phyloP scores from a whole-genome alignment of 2,113 vertebrate species.

The Spea multiplicata region DNA sequence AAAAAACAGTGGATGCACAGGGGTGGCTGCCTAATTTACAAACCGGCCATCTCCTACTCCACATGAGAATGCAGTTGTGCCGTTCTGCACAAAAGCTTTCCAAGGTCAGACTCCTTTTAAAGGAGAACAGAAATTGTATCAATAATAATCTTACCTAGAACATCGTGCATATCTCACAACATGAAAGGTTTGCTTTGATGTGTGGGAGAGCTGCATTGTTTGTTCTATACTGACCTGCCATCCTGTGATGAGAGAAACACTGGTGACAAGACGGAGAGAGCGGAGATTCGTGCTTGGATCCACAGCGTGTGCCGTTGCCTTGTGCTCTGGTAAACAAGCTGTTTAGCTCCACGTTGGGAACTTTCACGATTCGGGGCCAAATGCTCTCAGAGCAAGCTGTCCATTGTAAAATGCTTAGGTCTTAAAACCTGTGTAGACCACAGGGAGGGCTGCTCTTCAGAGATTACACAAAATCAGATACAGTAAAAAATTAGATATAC shows the following conservation, averaged over 20 bases:
- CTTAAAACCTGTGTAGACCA: too few relatives aligned
- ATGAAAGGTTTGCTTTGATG: slow-evolving; percentile 20
- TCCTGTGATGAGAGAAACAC: slow-evolving; percentile 8
- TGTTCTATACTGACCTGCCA: slow-evolving; percentile 15
- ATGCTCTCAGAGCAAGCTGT: too few relatives aligned
- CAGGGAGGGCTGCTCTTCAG: too few relatives aligned
- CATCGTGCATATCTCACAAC: slow-evolving; percentile 8
- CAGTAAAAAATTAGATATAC: too few relatives aligned
- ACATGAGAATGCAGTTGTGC: not conserved
- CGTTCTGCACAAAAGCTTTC: not conserved
- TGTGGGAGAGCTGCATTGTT: slow-evolving; percentile 26
- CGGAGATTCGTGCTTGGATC: not conserved
- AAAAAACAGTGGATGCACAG: too few relatives aligned
- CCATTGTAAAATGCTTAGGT: too few relatives aligned
- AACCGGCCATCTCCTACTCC: too few relatives aligned
- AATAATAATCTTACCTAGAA: slow-evolving; percentile 21
- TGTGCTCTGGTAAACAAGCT: slow-evolving; percentile 2
- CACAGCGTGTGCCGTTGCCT: not conserved
- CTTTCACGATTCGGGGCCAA: too few relatives aligned
- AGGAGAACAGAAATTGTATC: not conserved
- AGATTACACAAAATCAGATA: too few relatives aligned
- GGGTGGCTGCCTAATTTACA: too few relatives aligned
- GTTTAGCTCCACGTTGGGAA: not conserved
- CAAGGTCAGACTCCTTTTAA: slow-evolving; percentile 5
- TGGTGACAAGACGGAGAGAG: slow-evolving; percentile 13